Base-by-base conservation (phyloP, 1,140 invertebrate genomes). In the Drosophila truncata region DNA sequence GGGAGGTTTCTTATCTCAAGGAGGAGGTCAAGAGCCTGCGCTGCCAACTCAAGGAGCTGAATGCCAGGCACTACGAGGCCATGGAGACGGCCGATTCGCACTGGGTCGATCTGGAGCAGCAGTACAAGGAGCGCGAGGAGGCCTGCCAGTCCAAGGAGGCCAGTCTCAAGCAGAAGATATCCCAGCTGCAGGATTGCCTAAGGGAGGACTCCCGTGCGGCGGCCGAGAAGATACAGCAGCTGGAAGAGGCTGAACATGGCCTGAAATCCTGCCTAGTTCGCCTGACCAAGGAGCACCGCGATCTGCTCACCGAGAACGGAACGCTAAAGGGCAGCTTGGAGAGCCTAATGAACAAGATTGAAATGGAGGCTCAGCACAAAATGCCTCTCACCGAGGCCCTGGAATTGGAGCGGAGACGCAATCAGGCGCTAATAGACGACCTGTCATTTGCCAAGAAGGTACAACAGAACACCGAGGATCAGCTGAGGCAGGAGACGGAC, bases 61-160 rank as follows among this genome's bases (percentile, higher is more conserved):
- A 96, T 82, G 93, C 94, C 37, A 94, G 95, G 0, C 96, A 96
- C 73, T 93, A 96, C 82, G 95, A 95, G 78, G 96, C 96, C 57
- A 93, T 97, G 75, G 95, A 95, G 74, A 94, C 96, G 62, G 96
- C 96, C 2, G 96, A 96, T 58, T 94, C 95, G 47, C 95, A 97
- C 90, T 96, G 96, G 94, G 94, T 95, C 0, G 95, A 96, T 44
- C 94, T 96, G 92, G 96, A 96, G 78, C 93, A 93, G 3, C 94
- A 95, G 0, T 96, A 95, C 70, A 95, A 95, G 88, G 93, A 93
- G 82, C 94, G 93, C 66, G 94, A 95, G 54, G 92, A 94, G 55
- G 93, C 94, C 18, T 93, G 93, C 14, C 92, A 93, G 20, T 70
- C 91, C 42, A 93, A 93, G 44, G 91, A 93, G 72, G 49, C 67